Base-by-base conservation (phyloP, 2,113 vertebrate genomes). In the Philantomba maxwellii region DNA sequence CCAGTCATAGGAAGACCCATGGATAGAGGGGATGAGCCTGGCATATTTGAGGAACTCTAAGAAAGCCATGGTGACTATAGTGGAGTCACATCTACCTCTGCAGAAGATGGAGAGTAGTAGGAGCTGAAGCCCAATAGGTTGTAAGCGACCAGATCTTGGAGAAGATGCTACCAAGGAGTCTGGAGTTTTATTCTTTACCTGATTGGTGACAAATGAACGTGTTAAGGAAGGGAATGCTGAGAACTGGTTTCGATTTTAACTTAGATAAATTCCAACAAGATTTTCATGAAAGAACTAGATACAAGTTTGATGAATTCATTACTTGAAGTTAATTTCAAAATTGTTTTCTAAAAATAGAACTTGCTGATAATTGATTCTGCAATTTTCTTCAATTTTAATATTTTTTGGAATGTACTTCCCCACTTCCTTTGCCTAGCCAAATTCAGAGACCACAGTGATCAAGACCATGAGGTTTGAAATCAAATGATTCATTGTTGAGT, bases 41-140 rank as follows among this genome's bases (percentile, higher is more conserved):
- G 14, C 1, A 2, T 19, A 23, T 36, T 12, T 47, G 30, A 86
- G 28, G 47, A 21, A n/a, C 7, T 51, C 28, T 0, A 26, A 64
- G 51, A 94, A 73, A 57, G 13, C 15, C 14, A n/a, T 12, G 45
- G 10, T 13, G 51, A 43, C 28, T 26, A 7, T 0, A 13, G 62
- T 14, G 2, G 13, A 33, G 26, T 57, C 7, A n/a, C 2, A 28
- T 0, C 10, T 3, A 51, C 6, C 25, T 55, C 9, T 16, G 1
- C 3, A 0, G 10, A 17, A 62, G 33, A n/a, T 0, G n/a, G 30
- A 58, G 15, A 81, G 45, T 5, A 36, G 19, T 0, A 49, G 51
- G 7, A 10, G 49, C 16, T 64, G 49, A 57, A 80, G 23, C 62
- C 45, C 43, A 26, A 77, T 2, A 36, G 9, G 9, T 23, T 3